Evolutionary conservation across 2,888 invertebrate species (phyloP), one percentile per base, ranked within the genome.

Genomic region (Buathra laborator): DNA sequence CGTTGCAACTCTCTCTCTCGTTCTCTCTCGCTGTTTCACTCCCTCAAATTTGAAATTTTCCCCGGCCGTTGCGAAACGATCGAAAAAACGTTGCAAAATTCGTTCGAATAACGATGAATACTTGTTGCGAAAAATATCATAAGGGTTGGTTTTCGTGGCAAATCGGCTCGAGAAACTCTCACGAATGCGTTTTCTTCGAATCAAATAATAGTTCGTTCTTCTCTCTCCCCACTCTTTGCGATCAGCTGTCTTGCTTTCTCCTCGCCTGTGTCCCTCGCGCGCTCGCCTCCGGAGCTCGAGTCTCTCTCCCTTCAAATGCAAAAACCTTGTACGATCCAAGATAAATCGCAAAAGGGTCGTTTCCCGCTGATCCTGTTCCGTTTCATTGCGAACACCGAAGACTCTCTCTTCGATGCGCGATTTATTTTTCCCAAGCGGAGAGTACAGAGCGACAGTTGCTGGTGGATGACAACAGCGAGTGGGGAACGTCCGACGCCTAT

Each of bases 221-320:
- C 24, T 59, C 19, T 37, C 24, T 37, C 67, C 68, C 70, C 78
- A 70, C 78, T 64, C 4, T 44, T 37, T 14, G 37, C 48, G 70
- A 79, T 70, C 70, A 70, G 70, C 59, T 78, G 70, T 71, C 68
- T 59, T 59, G 32, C 77, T 68, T 46, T 59, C 59, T 68, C n/a
- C 5, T 37, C 56, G 19, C 32, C 62, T 7, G 32, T 14, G 19
- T 16, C 43, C 43, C 67, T 53, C n/a, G 43, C 72, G 16, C 43
- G 14, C 71, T 44, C 16, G 32, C 6, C 6, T 44, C 53, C 14
- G 43, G 14, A 75, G 48, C 10, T 29, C 10, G 53, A 19, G 19
- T 4, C 6, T 37, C 32, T 51, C 43, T 53, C 51, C 37, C 37
- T 24, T 66, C 66, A 14, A 66, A 66, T 37, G 51, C 29, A 53